A percentile compares a stretch with the other conserved stretches of the same genome.
Conservation (phyloP, 2,888 invertebrate genomes). For the Drosophila prostipennis region DNA sequence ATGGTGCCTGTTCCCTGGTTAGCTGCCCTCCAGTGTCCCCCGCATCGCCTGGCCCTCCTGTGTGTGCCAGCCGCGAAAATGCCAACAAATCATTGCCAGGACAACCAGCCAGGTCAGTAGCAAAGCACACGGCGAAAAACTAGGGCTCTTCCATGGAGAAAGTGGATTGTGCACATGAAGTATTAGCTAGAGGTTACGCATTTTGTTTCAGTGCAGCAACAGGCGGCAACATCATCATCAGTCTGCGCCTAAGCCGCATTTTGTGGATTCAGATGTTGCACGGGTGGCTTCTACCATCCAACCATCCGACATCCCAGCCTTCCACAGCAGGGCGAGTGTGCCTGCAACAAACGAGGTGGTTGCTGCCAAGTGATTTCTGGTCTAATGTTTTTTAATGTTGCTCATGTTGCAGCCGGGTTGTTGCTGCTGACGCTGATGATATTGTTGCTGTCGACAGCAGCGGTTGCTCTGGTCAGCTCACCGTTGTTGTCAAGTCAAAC, state of each 20-base stretch:
- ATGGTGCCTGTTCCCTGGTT: slow-evolving; percentile 46
- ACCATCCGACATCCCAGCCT: background rate
- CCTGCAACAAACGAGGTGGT: slow-evolving; percentile 74
- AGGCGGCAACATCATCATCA: slow-evolving; percentile 63
- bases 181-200: too few relatives aligned
- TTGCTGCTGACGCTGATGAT: slow-evolving; percentile 69
- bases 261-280: slow-evolving; percentile 71
- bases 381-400: slow-evolving; percentile 81
- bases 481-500: slow-evolving; percentile 66
- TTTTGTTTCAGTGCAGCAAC: slow-evolving; percentile 12
- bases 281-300: slow-evolving; percentile 9
- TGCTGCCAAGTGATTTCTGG: slow-evolving; percentile 78
- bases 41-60: slow-evolving; percentile 15
- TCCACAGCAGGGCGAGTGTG: slow-evolving; percentile 10
- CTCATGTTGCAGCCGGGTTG: slow-evolving; percentile 70
- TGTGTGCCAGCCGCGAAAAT: slow-evolving; percentile 59
- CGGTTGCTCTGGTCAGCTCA: slow-evolving; percentile 69
- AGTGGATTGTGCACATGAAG: too few relatives aligned
- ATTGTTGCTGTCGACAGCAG: slow-evolving; percentile 80
- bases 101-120: slow-evolving; percentile 46
- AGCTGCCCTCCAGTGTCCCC: slow-evolving; percentile 20
- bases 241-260: slow-evolving; percentile 78
- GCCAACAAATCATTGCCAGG: slow-evolving; percentile 77
- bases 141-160: background rate
- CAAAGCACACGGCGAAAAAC: background rate